Evolutionary conservation across 2,113 vertebrate species (phyloP), one percentile per base, ranked within the genome.

Genomic region (Rissa tridactyla): DNA sequence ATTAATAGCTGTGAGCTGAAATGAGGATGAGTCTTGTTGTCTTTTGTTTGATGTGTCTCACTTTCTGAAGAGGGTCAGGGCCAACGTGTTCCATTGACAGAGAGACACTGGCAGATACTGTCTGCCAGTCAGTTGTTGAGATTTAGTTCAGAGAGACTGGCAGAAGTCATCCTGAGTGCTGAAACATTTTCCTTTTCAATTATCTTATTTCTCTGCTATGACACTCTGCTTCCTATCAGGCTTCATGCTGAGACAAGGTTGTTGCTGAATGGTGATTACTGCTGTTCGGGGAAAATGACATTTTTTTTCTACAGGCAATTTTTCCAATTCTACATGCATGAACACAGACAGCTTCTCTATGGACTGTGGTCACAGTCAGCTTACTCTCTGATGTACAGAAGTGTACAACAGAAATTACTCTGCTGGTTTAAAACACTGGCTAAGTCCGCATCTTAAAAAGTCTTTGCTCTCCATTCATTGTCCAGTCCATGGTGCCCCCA

Each of bases 31-130:
- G 27, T 57, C 93, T 91, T 96, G 81, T 96, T 92, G 90, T 82
- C 90, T 96, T 97, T 96, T 96, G 93, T 96, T 90, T 96, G 85
- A 94, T 72, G 84, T 80, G 70, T 91, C 93, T 95, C 93, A 94
- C 70, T 90, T 95, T 85, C 93, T 91, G 94, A 90, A 94, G 58
- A 91, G 73, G 78, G 95, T 95, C 87, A 94, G 93, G 87, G 91
- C 91, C 90, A 95, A 88, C 87, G 44, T 95, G 11, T 96, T 93
- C 78, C 84, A 95, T 93, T 96, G 93, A 95, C 94, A 88, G 86
- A 81, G 86, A 96, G 47, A 92, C 78, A 91, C 46, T 95, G 91
- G 93, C 94, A 95, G 88, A 83, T 76, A 87, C 93, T 34, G 86
- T 79, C 93, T 95, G 91, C 61, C 70, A 95, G 73, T 82, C 95